Evolutionary conservation across 2,797 vertebrate genomes (phyloP), one percentile per base, ranked within the genome.

Genomic region (Geranospiza caerulescens): DNA sequence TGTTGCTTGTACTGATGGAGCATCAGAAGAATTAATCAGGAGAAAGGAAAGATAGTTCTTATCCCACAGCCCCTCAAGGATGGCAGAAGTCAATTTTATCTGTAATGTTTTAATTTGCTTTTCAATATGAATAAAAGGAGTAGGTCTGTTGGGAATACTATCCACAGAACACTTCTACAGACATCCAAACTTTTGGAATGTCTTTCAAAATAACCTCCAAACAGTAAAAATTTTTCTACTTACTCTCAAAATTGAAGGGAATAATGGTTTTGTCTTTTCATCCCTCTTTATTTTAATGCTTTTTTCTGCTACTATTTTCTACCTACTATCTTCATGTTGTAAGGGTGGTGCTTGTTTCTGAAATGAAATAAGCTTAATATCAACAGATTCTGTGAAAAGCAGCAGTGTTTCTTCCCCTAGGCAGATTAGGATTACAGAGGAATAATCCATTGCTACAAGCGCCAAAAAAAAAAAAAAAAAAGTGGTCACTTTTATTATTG

Each of bases 201-300:
- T 38, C 42, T 42, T 82, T 85, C 29, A 63, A 75, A 90, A 63
- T 42, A 79, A 34, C 17, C 18, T 76, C 18, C 4, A 58, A 72
- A 6, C 2, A 33, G 3, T 59, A 14, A 72, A 67, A 59, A n/a
- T 1, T 19, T 38, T 82, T 58, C 1, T 1, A n/a, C 12, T 72
- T 71, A 5, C 44, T 60, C 44, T 55, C 20, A 84, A 55, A 93
- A 75, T n/a, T 63, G 22, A 52, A 78, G 15, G 12, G 16, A 78
- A 45, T 38, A 3, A 26, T 18, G 8, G 1, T 17, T 60, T 85
- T 85, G 2, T 48, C 12, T 50, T 76, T 90, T 55, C 26, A 36
- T 70, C 23, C 4, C 19, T 25, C 25, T 64, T 83, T 64, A 34
- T 52, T 5, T 40, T 72, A 76, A 16, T 42, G 4, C 2, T 26